Conservation (phyloP, 2,113 vertebrate species). For the Cichladusa arquata region DNA sequence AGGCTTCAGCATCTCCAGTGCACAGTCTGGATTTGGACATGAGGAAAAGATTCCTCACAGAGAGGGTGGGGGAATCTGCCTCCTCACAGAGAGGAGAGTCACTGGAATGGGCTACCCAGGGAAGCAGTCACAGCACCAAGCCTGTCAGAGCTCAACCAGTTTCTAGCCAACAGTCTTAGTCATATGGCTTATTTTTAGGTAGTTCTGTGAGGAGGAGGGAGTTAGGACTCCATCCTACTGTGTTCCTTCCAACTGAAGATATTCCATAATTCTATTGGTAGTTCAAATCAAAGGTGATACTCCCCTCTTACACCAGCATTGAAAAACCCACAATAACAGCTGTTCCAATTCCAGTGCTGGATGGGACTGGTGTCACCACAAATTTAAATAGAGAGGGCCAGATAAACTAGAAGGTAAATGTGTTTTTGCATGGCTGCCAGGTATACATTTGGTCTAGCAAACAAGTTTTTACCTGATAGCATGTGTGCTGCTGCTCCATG, state of each 20-base stretch:
- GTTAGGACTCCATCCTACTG: neutral
- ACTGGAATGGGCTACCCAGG: neutral
- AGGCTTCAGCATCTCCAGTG: neutral
- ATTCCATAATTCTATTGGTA: no score
- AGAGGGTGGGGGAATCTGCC: neutral
- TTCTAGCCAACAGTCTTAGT: rapidly evolving
- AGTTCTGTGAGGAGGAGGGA: neutral
- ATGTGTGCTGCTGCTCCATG: neutral
- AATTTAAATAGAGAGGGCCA: neutral
- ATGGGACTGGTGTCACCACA: neutral
- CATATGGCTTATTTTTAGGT: neutral
- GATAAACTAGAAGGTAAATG: neutral
- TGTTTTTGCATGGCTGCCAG: neutral
- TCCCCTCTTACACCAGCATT: neutral
- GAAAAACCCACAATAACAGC: neutral
- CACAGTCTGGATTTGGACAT: rapidly evolving
- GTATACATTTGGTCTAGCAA: neutral
- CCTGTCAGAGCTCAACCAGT: neutral
- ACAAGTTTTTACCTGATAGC: neutral
- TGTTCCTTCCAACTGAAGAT: neutral
- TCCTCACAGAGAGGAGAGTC: rapidly evolving
- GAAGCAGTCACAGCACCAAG: rapidly evolving
- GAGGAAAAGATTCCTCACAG: neutral
- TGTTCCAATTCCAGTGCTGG: neutral
- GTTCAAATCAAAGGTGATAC: neutral